Conservation (phyloP, 2,113 vertebrate species). For the Pogonocichla stellata region DNA sequence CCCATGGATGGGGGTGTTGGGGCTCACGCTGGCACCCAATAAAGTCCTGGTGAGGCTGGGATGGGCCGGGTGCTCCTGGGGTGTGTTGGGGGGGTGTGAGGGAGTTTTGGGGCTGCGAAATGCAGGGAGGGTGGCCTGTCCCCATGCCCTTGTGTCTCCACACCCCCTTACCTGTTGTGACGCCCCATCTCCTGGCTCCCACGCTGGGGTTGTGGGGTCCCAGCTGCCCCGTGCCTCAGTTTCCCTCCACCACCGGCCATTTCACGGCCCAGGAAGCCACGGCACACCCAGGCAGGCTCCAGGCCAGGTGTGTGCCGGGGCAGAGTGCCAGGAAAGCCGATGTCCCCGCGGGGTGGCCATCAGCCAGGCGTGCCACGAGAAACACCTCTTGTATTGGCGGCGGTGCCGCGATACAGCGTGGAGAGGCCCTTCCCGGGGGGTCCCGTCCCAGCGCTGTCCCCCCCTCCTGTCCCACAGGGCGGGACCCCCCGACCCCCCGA, state of each 20-base stretch:
- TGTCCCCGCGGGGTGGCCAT: background rate
- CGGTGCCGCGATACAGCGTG: constrained; percentile 1
- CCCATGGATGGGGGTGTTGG: background rate
- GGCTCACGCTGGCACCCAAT: background rate
- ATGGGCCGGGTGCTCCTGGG: background rate
- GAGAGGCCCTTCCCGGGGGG: constrained; percentile 15
- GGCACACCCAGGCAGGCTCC: background rate
- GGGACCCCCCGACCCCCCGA: background rate
- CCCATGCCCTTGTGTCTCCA: background rate
- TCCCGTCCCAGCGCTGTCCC: background rate
- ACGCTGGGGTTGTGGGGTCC: background rate
- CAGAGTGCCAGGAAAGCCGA: background rate
- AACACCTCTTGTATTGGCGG: constrained; percentile 57
- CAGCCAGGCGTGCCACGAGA: constrained; percentile 34
- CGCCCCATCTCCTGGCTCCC: background rate
- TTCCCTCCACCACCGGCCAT: background rate
- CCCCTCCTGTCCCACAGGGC: background rate
- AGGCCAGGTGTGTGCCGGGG: background rate
- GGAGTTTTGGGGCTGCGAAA: background rate
- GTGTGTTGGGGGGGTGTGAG: accelerated
- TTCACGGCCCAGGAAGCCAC: background rate
- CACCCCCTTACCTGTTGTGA: background rate
- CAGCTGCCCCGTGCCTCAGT: background rate
- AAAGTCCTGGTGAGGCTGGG: background rate
- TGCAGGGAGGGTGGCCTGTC: background rate